Evolutionary conservation across 2,113 vertebrate species (phyloP), one percentile per base, ranked within the genome.

Genomic region (Pedetes capensis): DNA sequence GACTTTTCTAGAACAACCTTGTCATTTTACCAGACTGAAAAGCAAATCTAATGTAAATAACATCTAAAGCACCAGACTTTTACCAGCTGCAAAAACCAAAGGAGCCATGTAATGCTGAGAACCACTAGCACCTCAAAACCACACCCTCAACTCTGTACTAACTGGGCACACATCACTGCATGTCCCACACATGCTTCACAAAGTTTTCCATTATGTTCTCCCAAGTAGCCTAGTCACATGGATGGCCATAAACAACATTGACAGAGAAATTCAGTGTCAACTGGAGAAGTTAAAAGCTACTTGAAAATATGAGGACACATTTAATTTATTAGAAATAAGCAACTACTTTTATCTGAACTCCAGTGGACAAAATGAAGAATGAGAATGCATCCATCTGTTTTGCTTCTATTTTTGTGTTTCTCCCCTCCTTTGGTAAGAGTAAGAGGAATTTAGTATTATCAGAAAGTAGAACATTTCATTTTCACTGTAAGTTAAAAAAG

Each of bases 301-400:
- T 92, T 95, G 75, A 97, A 96, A 97, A 97, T 55, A 97, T 97
- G 95, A 91, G 90, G 64, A 93, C 34, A 68, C 91, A 22, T 42
- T 59, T 97, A 96, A 98, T 97, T 98, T 98, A 98, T 96, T 98
- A 90, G 94, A 78, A 87, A 92, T 92, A 91, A 98, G 88, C 92
- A 96, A 97, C 97, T 96, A 96, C 95, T 98, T 98, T 98, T 97
- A 97, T 98, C 97, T 98, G 88, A 97, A 96, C 94, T 86, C 93
- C 95, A 93, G 90, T 96, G 95, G 96, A 97, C 97, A 84, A 98
- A 97, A 98, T 98, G 96, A 98, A 97, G 93, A 97, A 97, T 86
- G 81, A 97, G 96, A 74, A 2, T 81, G 66, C 88, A 94, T 97
- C 97, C 95, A 86, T 96, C 95, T 96, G 94, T 71, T 95, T 79